Conservation (phyloP, 2,888 invertebrate species). For the Pachydiplax longipennis region DNA sequence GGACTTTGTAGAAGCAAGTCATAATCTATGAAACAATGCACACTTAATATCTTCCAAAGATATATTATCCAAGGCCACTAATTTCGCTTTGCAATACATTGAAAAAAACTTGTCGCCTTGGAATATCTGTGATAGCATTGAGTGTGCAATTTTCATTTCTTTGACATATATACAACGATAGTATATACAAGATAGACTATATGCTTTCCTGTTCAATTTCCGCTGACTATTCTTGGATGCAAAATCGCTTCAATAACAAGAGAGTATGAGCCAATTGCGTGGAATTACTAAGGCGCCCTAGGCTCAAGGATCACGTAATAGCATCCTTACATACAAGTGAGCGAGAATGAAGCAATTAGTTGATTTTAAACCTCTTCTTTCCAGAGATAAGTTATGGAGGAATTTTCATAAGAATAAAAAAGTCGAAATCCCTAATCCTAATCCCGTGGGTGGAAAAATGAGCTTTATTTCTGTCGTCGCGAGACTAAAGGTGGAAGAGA, state of each 20-base stretch:
- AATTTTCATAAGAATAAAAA: neutral
- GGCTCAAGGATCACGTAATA: neutral
- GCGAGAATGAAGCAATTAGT: neutral
- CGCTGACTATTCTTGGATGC: neutral
- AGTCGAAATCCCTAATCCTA: neutral
- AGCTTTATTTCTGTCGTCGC: neutral
- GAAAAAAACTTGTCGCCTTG: no score
- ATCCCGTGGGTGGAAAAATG: neutral
- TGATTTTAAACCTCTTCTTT: neutral
- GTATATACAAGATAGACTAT: neutral
- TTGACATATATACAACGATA: no score
- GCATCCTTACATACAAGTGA: neutral
- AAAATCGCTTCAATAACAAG: neutral
- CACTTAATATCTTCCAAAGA: no score
- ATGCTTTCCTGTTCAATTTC: neutral
- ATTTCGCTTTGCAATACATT: no score
- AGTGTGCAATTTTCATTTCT: no score
- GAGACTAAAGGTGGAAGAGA: neutral
- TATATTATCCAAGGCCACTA: no score
- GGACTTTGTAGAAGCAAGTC: no score
- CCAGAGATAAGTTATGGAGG: neutral
- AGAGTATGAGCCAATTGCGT: neutral
- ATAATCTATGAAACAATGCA: no score
- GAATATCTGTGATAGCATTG: no score
- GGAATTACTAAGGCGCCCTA: neutral